Percentiles rank a stretch among this genome's conserved stretches.
Conservation (phyloP, 1,140 invertebrate species). For the Danaus melanippus region DNA sequence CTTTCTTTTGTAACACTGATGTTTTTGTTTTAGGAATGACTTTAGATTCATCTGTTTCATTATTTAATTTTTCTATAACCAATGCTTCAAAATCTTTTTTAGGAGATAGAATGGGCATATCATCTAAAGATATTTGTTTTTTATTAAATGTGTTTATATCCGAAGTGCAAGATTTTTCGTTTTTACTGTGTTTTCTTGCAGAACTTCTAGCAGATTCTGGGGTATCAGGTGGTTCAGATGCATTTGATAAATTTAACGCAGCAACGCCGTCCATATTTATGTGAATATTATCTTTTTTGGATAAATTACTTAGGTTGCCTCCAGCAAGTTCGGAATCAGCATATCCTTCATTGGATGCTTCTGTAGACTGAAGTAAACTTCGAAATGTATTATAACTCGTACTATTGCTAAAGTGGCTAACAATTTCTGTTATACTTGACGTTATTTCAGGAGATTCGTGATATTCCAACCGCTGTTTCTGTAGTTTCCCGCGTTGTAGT, state of each 20-base stretch:
- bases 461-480: constrained; percentile 50
- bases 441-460: constrained; percentile 46
- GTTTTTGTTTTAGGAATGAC: background rate
- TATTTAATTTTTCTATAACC: constrained; percentile 47
- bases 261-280: constrained; percentile 58
- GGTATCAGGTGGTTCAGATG: constrained; percentile 51
- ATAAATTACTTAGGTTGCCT: constrained; percentile 12
- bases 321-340: constrained; percentile 11
- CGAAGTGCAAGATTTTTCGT: constrained; percentile 1
- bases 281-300: constrained; percentile 28
- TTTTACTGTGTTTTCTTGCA: constrained; percentile 2
- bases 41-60: constrained; percentile 20
- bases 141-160: constrained; percentile 5
- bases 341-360: constrained; percentile 28
- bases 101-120: constrained; percentile 60
- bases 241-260: constrained; percentile 53
- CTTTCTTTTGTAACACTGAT: constrained; percentile 25
- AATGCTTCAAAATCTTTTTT: constrained; percentile 58
- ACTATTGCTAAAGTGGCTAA: constrained; percentile 61
- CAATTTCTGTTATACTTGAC: constrained; percentile 53
- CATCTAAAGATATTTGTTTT: constrained; percentile 56
- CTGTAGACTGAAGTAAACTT: constrained; percentile 47
- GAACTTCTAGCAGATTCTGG: constrained; percentile 35
- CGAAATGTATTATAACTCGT: constrained; percentile 61
- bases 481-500: constrained; percentile 56